These are phyloP conservation scores for Pterocles gutturalis DNA, from an alignment of 2,113 vertebrate species.

Conservation along the genomic window DNA sequence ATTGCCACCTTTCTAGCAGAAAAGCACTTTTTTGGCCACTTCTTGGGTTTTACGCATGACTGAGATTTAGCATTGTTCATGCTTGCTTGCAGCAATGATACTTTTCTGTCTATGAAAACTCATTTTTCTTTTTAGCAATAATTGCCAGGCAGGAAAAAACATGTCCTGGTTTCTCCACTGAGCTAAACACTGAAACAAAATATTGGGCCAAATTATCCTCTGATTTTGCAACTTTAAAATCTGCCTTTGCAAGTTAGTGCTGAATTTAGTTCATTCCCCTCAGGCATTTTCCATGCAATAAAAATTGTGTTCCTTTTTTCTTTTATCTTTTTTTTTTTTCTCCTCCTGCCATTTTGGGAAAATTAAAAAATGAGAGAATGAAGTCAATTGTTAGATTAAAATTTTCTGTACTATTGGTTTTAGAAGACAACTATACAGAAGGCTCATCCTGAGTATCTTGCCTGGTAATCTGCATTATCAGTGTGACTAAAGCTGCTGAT, in stretches of 20 bases:
- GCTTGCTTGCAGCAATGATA: constrained; percentile 53
- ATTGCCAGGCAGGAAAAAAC: constrained; percentile 54
- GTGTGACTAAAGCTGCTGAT: neutral
- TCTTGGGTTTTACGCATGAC: constrained; percentile 31
- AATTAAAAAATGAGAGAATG: neutral
- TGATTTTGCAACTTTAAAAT: constrained; percentile 63
- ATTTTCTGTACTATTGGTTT: neutral
- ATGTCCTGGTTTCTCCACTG: neutral
- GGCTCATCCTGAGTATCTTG: neutral
- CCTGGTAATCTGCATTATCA: constrained; percentile 22
- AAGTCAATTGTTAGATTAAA: constrained; percentile 13
- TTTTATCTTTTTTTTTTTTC: neutral
- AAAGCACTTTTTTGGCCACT: constrained; percentile 2
- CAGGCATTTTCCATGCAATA: constrained; percentile 33
- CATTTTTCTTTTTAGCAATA: constrained; percentile 53
- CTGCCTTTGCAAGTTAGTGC: constrained; percentile 42
- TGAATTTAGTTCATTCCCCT: constrained; percentile 43
- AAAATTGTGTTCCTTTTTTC: neutral
- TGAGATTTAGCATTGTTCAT: constrained; percentile 34
- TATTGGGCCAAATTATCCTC: constrained; percentile 51
- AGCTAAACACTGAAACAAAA: constrained; percentile 45
- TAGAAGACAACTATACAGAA: neutral
- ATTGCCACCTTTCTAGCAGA: constrained; percentile 6
- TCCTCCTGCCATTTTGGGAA: neutral
- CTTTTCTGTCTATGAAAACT: constrained; percentile 52